Conservation (phyloP, 2,888 invertebrate genomes). For the Steinernema carpocapsae region DNA sequence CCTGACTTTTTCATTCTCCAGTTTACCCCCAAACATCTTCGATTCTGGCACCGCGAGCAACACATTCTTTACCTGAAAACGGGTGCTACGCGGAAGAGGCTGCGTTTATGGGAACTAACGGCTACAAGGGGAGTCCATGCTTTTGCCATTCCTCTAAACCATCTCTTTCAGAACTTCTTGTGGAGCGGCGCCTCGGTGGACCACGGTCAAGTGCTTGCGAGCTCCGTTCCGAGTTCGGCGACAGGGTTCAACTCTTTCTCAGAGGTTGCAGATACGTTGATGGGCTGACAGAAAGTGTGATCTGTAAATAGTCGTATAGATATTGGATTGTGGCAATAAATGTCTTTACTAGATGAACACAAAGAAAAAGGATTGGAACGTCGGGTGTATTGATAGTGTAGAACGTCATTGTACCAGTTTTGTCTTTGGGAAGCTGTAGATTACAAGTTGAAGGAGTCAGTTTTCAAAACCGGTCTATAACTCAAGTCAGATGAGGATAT, state of each 20-base stretch:
- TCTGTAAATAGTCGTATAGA: not conserved
- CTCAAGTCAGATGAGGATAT: too few species aligned
- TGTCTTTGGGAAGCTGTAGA: too few species aligned
- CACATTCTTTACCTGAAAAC: not conserved
- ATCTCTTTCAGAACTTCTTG: not conserved
- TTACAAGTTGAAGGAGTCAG: too few species aligned
- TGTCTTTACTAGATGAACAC: too few species aligned
- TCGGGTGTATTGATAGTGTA: too few species aligned
- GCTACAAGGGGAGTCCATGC: slow-evolving; percentile 4
- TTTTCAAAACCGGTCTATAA: too few species aligned
- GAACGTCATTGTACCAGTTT: too few species aligned
- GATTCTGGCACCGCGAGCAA: not conserved
- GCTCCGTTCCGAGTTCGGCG: not conserved
- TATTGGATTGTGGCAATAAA: slow-evolving; percentile 5
- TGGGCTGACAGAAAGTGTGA: not conserved
- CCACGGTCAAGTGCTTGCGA: not conserved
- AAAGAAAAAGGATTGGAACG: too few species aligned
- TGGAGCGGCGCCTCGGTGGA: slow-evolving; percentile 14
- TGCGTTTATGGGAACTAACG: not conserved
- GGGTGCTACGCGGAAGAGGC: not conserved
- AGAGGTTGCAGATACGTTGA: slow-evolving; percentile 6
- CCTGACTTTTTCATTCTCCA: not conserved
- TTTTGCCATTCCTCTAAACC: too few species aligned
- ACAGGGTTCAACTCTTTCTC: slow-evolving; percentile 2
- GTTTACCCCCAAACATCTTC: not conserved